A percentile compares a stretch with the other conserved stretches of the same genome.
These are phyloP conservation scores for Lampris megalopsis DNA, from an alignment of 2,113 vertebrate species.

Conservation along the genomic window DNA sequence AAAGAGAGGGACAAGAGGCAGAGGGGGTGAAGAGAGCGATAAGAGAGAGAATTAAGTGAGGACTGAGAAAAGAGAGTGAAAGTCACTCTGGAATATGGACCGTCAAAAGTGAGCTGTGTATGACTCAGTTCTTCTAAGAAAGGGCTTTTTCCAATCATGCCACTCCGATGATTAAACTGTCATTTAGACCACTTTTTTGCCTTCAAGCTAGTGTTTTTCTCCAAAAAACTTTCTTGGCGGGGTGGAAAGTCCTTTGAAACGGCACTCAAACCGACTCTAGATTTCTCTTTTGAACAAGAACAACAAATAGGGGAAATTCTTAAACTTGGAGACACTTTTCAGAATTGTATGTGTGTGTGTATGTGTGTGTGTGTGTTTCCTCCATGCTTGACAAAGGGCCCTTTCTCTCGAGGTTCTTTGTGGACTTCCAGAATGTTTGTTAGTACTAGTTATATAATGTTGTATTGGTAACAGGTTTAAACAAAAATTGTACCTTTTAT, in stretches of 20 bases:
- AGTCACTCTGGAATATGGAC: background rate
- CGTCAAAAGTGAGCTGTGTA: background rate
- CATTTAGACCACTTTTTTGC: background rate
- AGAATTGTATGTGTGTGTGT: no score
- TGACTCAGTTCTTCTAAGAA: slow-evolving; percentile 45
- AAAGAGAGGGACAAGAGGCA: background rate
- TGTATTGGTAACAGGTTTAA: no score
- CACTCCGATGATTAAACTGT: background rate
- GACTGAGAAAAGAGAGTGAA: background rate
- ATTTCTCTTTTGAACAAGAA: background rate
- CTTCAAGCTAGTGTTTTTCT: background rate
- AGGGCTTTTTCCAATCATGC: slow-evolving; percentile 29
- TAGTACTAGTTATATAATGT: no score
- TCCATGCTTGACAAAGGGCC: no score
- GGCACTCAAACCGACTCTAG: background rate
- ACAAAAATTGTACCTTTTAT: no score
- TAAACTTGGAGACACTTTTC: background rate
- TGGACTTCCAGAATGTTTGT: no score
- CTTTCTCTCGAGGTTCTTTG: no score
- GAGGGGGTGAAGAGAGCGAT: background rate
- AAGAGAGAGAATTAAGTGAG: background rate
- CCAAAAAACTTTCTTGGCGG: background rate
- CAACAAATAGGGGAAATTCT: background rate
- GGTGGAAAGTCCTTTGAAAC: background rate
- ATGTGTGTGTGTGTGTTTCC: no score